Base-by-base conservation (phyloP, 2,113 vertebrate species). In the Seriola aureovittata region DNA sequence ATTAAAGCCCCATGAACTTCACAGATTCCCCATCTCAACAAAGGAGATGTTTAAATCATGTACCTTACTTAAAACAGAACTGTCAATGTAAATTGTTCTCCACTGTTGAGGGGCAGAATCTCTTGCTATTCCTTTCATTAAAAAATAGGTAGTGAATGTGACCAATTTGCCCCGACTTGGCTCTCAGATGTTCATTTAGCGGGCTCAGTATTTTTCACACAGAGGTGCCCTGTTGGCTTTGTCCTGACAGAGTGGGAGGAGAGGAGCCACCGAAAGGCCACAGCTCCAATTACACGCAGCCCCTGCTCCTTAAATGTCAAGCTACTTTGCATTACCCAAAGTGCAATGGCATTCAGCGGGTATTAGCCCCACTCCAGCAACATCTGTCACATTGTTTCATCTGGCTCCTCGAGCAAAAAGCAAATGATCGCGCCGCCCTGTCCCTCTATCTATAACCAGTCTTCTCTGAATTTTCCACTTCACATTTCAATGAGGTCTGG, bases 231-330 rank as follows among this genome's bases (percentile, higher is more conserved):
- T 67, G 85, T 88, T 89, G 84, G 80, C 84, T 91, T 89, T 88
- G 68, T 88, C 82, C 79, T 85, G 86, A 90, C 80, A 50, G 80
- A 80, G 75, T 71, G 80, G 86, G 90, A 85, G 75, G 75, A 91
- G 79, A 86, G 87, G 75, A 72, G 89, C 73, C 84, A 80, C 84
- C 46, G 75, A 93, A 94, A 94, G 93, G 94, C 93, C 93, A 91
- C 64, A 63, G 92, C 87, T 92, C 90, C 91, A 93, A 93, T 95
- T 93, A 94, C 93, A 88, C 71, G 60, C 82, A 80, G 87, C 58
- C 90, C 80, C 75, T 82, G 75, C 89, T 90, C 78, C 90, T 91
- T 94, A 94, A 95, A 95, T 95, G 95, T 94, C 93, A 94, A 78
- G 77, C 91, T 93, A 83, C 89, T 93, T 93, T 94, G 91, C 91